A percentile compares a stretch with the other conserved stretches of the same genome.
phyloP scores from a whole-genome alignment of 2,113 vertebrate genomes.

The Lanius collurio region DNA sequence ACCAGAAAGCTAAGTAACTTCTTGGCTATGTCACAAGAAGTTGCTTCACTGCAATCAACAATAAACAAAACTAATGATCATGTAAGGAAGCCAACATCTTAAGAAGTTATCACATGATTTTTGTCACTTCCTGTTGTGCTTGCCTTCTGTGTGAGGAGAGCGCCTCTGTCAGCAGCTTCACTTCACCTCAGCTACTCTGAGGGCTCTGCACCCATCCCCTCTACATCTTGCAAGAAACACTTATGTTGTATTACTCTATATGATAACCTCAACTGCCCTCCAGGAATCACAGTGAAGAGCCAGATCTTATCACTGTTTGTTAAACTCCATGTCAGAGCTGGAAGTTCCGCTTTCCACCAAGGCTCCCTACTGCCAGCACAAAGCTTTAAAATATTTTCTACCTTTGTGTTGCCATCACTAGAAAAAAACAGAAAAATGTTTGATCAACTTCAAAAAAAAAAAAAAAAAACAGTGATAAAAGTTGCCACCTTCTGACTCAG shows the following conservation, averaged over 20 bases:
- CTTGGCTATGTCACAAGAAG: not conserved
- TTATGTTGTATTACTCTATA: not conserved
- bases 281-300: not conserved
- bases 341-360: not conserved
- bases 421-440: not conserved
- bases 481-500: not conserved
- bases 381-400: not conserved
- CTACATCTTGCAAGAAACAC: not conserved
- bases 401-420: not conserved
- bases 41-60: not conserved
- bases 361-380: not conserved
- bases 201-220: not conserved
- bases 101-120: not conserved
- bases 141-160: not conserved
- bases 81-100: not conserved
- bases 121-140: not conserved
- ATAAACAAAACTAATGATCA: not conserved
- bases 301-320: not conserved
- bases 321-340: not conserved
- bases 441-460: not conserved
- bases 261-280: not conserved
- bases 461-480: not conserved
- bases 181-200: not conserved
- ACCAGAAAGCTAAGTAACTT: not conserved
- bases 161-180: not conserved